Conservation (phyloP, 1,140 invertebrate species). For the Nylanderia fulva region DNA sequence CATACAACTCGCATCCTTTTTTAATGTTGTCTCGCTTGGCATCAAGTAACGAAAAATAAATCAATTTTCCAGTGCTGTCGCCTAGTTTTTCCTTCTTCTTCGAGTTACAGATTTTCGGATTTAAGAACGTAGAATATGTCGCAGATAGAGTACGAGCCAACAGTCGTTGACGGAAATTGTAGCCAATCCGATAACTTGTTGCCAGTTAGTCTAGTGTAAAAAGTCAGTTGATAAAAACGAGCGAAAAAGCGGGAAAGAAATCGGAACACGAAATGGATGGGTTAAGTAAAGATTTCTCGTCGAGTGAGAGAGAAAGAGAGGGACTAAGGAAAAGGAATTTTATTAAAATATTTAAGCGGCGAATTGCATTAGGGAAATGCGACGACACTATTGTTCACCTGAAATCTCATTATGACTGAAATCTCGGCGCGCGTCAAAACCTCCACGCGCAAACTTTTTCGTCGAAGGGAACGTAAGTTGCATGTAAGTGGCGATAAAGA, state of each 20-base stretch:
- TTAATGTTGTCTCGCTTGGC: neutral
- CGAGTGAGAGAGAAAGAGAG: constrained; percentile 11
- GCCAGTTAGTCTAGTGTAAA: constrained; percentile 65
- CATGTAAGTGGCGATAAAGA: constrained; percentile 1
- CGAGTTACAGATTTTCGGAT: neutral
- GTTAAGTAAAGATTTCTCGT: constrained; percentile 68
- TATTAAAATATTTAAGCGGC: constrained; percentile 83
- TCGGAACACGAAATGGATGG: constrained; percentile 53
- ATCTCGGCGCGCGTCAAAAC: constrained; percentile 61
- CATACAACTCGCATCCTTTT: neutral
- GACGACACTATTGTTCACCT: constrained; percentile 78
- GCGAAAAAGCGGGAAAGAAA: constrained; percentile 43
- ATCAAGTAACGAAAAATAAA: neutral
- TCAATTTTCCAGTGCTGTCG: neutral
- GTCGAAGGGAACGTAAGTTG: constrained; percentile 59
- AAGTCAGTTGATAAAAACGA: constrained; percentile 33
- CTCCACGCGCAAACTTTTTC: constrained; percentile 67
- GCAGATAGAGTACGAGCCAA: constrained; percentile 5
- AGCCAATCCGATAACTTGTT: constrained; percentile 62
- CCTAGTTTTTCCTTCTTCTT: neutral
- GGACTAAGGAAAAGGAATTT: constrained; percentile 73
- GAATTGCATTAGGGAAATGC: constrained; percentile 82
- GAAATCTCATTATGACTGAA: constrained; percentile 79
- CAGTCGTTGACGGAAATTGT: neutral
- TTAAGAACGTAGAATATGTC: neutral